These are phyloP conservation scores for Nemopilema nomurai DNA, from an alignment of 30 jellyfish, hydroid and myxozoan genomes.

Conservation along the genomic window DNA sequence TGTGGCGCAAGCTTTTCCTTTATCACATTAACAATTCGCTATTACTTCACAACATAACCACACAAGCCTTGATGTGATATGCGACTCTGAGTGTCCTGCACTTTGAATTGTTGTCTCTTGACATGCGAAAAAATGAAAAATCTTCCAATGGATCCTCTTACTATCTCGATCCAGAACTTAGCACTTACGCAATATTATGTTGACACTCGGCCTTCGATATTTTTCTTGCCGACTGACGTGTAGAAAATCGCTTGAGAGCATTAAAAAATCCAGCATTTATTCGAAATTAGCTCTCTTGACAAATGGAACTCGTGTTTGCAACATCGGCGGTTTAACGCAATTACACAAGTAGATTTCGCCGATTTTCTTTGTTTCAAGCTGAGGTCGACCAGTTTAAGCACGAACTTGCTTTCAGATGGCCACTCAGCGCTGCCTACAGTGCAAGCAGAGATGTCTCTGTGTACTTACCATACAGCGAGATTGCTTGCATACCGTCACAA, in stretches of 20 bases:
- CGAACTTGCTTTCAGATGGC: neutral
- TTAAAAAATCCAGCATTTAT: neutral
- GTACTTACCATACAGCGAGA: neutral
- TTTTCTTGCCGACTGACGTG: neutral
- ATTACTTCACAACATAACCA: neutral
- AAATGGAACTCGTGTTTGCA: neutral
- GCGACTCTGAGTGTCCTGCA: neutral
- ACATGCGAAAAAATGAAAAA: neutral
- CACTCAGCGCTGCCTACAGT: neutral
- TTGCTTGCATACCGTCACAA: neutral
- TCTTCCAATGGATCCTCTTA: too few relatives aligned
- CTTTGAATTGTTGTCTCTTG: neutral
- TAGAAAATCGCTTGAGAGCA: neutral
- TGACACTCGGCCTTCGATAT: neutral
- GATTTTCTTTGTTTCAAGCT: neutral
- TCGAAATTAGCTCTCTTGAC: neutral
- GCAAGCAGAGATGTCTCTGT: too few relatives aligned
- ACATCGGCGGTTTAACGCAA: slow-evolving; percentile 24
- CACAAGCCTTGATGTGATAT: neutral
- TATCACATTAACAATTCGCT: neutral
- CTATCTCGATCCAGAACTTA: too few relatives aligned
- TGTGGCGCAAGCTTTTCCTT: neutral
- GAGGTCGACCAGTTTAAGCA: neutral
- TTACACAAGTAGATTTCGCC: slow-evolving; percentile 14
- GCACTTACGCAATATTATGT: neutral